Conservation (phyloP, 2,797 vertebrate genomes). For the Poeciliopsis gracilis region DNA sequence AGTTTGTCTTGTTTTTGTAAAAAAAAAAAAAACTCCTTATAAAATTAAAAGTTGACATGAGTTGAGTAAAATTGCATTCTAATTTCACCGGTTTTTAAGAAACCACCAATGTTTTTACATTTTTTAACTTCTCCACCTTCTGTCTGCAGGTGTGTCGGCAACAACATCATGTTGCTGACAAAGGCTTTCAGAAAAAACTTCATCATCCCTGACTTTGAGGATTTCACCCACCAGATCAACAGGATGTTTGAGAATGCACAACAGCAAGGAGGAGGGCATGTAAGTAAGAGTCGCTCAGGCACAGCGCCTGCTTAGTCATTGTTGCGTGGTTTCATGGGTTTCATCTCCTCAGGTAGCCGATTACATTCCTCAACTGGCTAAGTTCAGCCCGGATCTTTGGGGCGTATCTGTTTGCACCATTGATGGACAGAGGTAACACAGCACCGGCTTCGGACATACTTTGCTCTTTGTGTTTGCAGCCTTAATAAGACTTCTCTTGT, state of each 20-base stretch:
- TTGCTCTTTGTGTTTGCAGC: slow-evolving; percentile 1
- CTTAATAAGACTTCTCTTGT: slow-evolving; percentile 38
- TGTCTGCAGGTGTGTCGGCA: slow-evolving; percentile 83
- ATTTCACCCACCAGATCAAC: slow-evolving; percentile 84
- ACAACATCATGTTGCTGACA: slow-evolving; percentile 89
- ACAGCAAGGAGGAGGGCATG: slow-evolving; percentile 81
- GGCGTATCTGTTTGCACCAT: slow-evolving; percentile 91
- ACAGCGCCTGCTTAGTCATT: not conserved
- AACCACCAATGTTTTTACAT: not conserved
- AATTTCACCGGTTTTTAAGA: not conserved
- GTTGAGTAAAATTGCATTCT: not conserved
- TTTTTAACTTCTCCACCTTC: not conserved
- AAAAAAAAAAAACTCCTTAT: not conserved
- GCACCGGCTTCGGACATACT: not conserved
- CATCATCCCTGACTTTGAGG: slow-evolving; percentile 90
- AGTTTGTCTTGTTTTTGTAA: not conserved
- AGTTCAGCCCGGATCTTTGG: slow-evolving; percentile 90
- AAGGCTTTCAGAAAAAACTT: slow-evolving; percentile 91
- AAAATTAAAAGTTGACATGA: not conserved
- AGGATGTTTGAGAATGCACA: slow-evolving; percentile 82
- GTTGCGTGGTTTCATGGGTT: not conserved
- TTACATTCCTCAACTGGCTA: slow-evolving; percentile 93
- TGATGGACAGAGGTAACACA: slow-evolving; percentile 87
- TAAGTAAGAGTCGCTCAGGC: slow-evolving; percentile 46
- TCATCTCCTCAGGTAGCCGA: slow-evolving; percentile 83